A percentile compares a stretch with the other conserved stretches of the same genome.
phyloP scores from a whole-genome alignment of 2,113 vertebrate species.

The Aplodontia rufa region DNA sequence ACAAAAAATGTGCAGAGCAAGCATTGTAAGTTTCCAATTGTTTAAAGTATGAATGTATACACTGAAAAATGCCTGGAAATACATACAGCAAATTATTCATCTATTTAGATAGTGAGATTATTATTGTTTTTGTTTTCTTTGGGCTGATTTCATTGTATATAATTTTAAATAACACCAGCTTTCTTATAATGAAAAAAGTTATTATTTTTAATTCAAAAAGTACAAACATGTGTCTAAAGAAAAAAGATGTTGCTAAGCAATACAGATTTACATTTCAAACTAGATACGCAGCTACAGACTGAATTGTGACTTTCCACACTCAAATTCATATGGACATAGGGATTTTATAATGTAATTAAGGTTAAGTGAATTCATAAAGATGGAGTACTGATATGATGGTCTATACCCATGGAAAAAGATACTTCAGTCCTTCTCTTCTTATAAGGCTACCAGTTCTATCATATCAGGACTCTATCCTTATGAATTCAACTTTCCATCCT shows the following conservation, averaged over 20 bases:
- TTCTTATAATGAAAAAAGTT: not conserved
- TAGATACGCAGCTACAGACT: not conserved
- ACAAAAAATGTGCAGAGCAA: not conserved
- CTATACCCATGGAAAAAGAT: too few relatives aligned
- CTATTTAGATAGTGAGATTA: not conserved
- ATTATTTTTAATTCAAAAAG: not conserved
- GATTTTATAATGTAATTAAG: not conserved
- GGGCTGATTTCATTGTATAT: not conserved
- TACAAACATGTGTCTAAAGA: not conserved
- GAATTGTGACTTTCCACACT: not conserved
- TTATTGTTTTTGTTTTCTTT: not conserved
- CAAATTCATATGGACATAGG: not conserved
- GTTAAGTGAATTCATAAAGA: not conserved
- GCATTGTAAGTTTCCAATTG: not conserved
- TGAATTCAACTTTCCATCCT: too few relatives aligned
- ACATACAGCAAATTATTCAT: not conserved
- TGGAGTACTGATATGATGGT: not conserved
- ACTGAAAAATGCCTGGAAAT: not conserved
- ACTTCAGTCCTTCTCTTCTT: too few relatives aligned
- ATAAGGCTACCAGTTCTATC: too few relatives aligned
- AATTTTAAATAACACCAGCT: not conserved
- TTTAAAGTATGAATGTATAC: not conserved
- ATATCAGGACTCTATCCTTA: too few relatives aligned
- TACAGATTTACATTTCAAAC: not conserved
- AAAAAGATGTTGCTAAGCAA: not conserved